Evolutionary conservation across 53 echinoderm and acorn worm species (phyloP), one percentile per base, ranked within the genome.

Genomic region (Crossaster papposus): DNA sequence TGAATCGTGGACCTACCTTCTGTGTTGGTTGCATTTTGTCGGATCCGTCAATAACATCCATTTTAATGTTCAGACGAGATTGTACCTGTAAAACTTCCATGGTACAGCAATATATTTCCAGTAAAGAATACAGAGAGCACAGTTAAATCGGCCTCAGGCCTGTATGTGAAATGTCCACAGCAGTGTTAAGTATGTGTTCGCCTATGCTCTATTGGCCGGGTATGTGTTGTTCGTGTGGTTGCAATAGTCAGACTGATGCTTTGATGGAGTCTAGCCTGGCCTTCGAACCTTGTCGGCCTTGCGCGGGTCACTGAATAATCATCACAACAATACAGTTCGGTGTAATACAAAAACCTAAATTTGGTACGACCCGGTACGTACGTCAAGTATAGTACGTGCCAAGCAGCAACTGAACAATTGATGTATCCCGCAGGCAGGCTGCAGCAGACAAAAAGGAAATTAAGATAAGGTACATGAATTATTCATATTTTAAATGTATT

Each of bases 1-100:
- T n/a, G n/a, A n/a, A n/a, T n/a, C n/a, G n/a, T n/a, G n/a, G n/a
- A 44, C 44, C 44, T 44, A 85, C 85, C 85, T 85, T 85, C 54
- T 85, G 28, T 37, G 64, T 68, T 37, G 34, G 63, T 15, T 32
- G 35, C 36, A 14, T 53, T 33, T 24, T 63, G n/a, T 62, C 62
- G 54, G 62, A 76, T 12, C 72, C 87, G n/a, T 87, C 87, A 4
- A 8, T 76, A 18, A 75, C 77, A 26, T 87, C 87, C 87, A 87
- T 87, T 87, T 87, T 87, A 9, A 54, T 24, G 75, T 24, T 62
- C 24, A 77, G 30, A 54, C 36, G 36, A 23, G 77, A 1, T 51
- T 58, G 77, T 36, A 34, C 51, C 77, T 36, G 35, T 32, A 72
- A 72, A 72, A 72, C 54, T 11, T 84, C 84, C 84, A 84, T 84